Conservation (phyloP, 1,140 invertebrate genomes). For the Zophobas morio region DNA sequence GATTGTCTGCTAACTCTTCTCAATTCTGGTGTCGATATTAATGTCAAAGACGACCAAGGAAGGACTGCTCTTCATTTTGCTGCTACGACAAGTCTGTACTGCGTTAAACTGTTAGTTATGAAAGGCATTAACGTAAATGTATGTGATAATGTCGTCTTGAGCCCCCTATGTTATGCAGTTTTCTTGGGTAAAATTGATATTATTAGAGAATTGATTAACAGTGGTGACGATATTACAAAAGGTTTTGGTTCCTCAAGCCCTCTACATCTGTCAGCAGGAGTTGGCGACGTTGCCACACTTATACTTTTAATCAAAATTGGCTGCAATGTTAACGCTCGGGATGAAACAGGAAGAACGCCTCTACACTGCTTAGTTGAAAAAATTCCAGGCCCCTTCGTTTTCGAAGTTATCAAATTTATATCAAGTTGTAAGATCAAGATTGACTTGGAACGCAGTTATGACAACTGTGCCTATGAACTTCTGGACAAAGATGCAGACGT, state of each 20-base stretch:
- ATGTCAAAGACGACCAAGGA: conserved; percentile 49
- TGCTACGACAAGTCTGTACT: conserved; percentile 38
- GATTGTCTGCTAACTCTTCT: conserved; percentile 50
- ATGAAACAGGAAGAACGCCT: not conserved
- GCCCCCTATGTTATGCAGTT: not conserved
- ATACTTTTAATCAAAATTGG: not conserved
- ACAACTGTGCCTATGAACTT: not conserved
- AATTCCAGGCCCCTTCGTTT: not conserved
- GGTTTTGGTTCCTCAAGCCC: not conserved
- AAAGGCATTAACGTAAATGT: conserved; percentile 45
- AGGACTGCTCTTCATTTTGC: conserved; percentile 49
- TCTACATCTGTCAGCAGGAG: not conserved
- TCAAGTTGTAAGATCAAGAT: not conserved
- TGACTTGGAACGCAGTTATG: not conserved
- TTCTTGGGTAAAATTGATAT: conserved; percentile 2
- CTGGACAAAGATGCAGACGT: not conserved
- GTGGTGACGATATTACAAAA: not conserved
- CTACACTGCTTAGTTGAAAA: not conserved
- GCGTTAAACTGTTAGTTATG: conserved; percentile 48
- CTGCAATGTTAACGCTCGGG: not conserved
- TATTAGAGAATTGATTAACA: not conserved
- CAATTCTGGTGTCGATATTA: conserved; percentile 42
- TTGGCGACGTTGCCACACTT: not conserved
- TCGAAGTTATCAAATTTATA: not conserved
- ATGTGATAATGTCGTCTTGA: not conserved